These are phyloP conservation scores for Callionymus lyra DNA, from an alignment of 2,113 vertebrate genomes.

Conservation along the genomic window DNA sequence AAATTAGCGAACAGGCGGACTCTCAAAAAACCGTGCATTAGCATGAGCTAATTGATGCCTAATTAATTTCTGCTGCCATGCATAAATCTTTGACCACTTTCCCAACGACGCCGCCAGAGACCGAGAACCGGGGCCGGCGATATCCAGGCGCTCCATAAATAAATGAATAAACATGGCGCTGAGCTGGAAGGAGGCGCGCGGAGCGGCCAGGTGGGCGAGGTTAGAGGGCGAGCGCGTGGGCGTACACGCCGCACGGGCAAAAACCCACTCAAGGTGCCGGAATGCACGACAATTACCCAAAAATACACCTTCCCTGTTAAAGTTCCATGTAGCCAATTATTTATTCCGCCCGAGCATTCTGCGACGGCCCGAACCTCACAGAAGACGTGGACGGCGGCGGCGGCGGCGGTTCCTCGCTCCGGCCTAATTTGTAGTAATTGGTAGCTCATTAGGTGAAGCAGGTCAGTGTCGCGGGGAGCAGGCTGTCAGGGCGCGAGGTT, in stretches of 20 bases:
- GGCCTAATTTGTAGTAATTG: slow-evolving; percentile 73
- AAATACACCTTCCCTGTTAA: slow-evolving; percentile 22
- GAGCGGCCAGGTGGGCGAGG: slow-evolving; percentile 62
- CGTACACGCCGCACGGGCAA: slow-evolving; percentile 11
- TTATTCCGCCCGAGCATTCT: slow-evolving; percentile 41
- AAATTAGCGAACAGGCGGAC: slow-evolving; percentile 68
- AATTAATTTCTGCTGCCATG: slow-evolving; percentile 75
- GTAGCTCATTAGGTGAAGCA: slow-evolving; percentile 68
- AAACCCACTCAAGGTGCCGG: slow-evolving; percentile 8
- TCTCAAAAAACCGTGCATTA: slow-evolving; percentile 60
- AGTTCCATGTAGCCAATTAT: slow-evolving; percentile 30
- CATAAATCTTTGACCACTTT: slow-evolving; percentile 64
- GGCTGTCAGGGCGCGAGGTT: slow-evolving; percentile 63
- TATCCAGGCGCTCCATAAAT: slow-evolving; percentile 64
- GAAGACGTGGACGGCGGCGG: slow-evolving; percentile 49
- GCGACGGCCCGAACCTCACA: slow-evolving; percentile 32
- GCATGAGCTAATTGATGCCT: slow-evolving; percentile 76
- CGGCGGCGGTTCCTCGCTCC: slow-evolving; percentile 58
- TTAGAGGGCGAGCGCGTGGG: slow-evolving; percentile 58
- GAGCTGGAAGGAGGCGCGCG: slow-evolving; percentile 49
- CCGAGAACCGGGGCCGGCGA: slow-evolving; percentile 51
- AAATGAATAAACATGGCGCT: slow-evolving; percentile 73
- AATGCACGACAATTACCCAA: no score
- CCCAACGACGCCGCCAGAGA: slow-evolving; percentile 51
- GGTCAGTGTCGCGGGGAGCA: slow-evolving; percentile 64